Conservation (phyloP, 2,113 vertebrate genomes). For the Acanthochromis polyacanthus region DNA sequence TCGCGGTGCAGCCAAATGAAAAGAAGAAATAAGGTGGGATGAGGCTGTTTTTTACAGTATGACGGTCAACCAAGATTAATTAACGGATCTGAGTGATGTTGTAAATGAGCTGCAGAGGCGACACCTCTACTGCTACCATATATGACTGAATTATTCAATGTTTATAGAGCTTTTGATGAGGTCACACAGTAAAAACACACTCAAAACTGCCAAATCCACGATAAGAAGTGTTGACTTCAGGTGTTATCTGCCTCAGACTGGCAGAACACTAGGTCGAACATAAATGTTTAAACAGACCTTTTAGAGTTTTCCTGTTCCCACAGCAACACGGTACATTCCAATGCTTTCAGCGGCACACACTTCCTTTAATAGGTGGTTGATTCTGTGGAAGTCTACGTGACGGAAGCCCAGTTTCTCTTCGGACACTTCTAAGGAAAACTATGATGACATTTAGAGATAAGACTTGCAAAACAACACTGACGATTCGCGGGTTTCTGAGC, state of each 20-base stretch:
- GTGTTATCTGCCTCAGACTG: slow-evolving; percentile 17
- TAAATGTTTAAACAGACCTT: background rate
- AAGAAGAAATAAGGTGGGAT: slow-evolving; percentile 24
- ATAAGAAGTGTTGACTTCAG: background rate
- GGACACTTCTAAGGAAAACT: no score
- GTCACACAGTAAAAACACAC: background rate
- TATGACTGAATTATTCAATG: background rate
- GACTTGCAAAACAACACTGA: no score
- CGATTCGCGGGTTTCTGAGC: no score
- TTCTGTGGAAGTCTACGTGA: no score
- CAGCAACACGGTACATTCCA: background rate
- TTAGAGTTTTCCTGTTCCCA: background rate
- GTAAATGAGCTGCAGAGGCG: background rate
- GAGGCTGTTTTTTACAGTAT: background rate
- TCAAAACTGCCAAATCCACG: background rate
- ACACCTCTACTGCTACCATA: background rate
- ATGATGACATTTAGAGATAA: no score
- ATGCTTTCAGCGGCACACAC: background rate
- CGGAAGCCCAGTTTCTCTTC: no score
- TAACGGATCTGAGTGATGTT: background rate
- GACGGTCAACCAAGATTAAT: background rate
- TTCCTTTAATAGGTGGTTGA: background rate
- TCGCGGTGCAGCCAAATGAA: background rate
- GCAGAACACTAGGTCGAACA: background rate
- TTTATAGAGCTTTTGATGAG: background rate